phyloP scores from a whole-genome alignment of 1,140 invertebrate genomes.

The Kradibia gibbosae region DNA sequence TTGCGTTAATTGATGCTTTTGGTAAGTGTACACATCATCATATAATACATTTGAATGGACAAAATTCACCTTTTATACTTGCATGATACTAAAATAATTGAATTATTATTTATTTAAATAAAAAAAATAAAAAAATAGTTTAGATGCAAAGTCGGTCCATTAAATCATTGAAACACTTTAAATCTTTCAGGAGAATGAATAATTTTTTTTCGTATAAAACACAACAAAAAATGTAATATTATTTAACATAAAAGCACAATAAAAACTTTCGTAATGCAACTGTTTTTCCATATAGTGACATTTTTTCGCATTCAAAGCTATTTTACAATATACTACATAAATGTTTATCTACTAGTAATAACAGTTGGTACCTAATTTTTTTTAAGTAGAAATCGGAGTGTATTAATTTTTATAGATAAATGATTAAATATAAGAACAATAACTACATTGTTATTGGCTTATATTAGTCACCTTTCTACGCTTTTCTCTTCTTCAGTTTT shows the following conservation, averaged over 20 bases:
- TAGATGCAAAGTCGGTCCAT: slow-evolving; percentile 22
- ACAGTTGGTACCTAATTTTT: slow-evolving; percentile 34
- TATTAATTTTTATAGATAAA: slow-evolving; percentile 28
- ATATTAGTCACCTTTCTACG: background rate
- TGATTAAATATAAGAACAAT: slow-evolving; percentile 5
- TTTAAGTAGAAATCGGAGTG: slow-evolving; percentile 47
- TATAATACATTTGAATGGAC: slow-evolving; percentile 23
- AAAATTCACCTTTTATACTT: slow-evolving; percentile 28
- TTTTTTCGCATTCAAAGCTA: slow-evolving; percentile 46
- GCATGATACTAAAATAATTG: slow-evolving; percentile 36
- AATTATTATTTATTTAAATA: slow-evolving; percentile 45
- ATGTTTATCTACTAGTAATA: slow-evolving; percentile 43
- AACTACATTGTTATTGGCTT: slow-evolving; percentile 30
- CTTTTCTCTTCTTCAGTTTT: slow-evolving; percentile 14
- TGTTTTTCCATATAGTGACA: slow-evolving; percentile 25
- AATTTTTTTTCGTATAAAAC: slow-evolving; percentile 30
- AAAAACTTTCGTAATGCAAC: slow-evolving; percentile 16
- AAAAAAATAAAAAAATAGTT: slow-evolving; percentile 41
- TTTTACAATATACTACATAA: slow-evolving; percentile 49
- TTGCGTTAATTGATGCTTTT: slow-evolving; percentile 23
- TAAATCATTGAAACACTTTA: slow-evolving; percentile 20
- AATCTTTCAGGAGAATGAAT: background rate
- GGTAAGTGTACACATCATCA: slow-evolving; percentile 37
- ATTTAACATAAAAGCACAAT: slow-evolving; percentile 37
- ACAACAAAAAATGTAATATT: background rate